Conservation (phyloP, 2,888 invertebrate genomes). For the Julus scanicus region DNA sequence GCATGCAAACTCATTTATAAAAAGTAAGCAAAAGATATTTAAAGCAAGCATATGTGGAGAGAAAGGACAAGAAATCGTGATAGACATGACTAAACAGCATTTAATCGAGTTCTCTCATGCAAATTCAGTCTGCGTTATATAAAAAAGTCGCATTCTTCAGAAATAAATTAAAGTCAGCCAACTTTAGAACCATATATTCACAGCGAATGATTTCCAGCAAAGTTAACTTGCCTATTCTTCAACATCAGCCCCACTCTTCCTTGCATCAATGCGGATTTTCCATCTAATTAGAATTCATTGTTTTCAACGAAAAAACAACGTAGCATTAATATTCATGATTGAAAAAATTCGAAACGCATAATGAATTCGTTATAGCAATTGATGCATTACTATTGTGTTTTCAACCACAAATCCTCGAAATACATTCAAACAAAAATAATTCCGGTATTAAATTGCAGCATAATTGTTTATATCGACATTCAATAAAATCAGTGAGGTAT, state of each 20-base stretch:
- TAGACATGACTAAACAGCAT: slow-evolving; percentile 5
- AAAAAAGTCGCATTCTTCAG: neutral
- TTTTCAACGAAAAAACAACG: neutral
- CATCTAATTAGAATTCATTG: too few species aligned
- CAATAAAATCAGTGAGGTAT: too few species aligned
- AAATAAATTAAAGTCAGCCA: neutral
- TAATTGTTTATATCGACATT: too few species aligned
- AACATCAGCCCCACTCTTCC: too few species aligned
- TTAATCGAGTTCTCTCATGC: slow-evolving; percentile 22
- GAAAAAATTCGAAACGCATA: neutral
- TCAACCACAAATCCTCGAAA: too few species aligned
- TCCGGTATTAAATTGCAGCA: too few species aligned
- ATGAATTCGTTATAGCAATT: neutral
- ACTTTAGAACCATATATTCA: neutral
- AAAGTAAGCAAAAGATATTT: neutral
- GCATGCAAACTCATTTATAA: neutral
- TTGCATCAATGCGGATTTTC: too few species aligned
- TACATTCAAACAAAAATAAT: too few species aligned
- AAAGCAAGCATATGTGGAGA: neutral
- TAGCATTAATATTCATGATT: neutral
- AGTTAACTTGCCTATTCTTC: too few species aligned
- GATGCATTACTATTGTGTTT: neutral
- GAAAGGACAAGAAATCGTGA: neutral
- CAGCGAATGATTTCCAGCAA: neutral
- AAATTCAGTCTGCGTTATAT: neutral